Base-by-base conservation (phyloP, 2,888 invertebrate species). In the Spilarctia lutea region DNA sequence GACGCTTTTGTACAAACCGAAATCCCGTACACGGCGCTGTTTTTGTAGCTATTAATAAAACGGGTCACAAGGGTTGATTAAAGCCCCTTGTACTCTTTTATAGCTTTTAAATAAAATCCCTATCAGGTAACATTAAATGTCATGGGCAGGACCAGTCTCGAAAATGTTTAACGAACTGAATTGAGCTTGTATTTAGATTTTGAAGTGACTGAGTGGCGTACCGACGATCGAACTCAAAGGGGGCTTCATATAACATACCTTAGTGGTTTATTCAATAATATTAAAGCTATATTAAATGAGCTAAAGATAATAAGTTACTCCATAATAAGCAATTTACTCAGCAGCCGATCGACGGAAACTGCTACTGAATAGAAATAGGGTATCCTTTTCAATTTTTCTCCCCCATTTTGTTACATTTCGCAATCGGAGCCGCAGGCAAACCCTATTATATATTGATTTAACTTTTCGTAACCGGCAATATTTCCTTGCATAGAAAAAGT, bases 61-160 rank as follows among this genome's bases (percentile, higher is more conserved):
- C 72, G 68, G 81, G 81, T 80, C 70, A 75, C 78, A 63, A 78
- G 81, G 83, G 83, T 79, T 84, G 81, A 84, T 82, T 83, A 80
- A 79, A 75, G 65, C 56, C 70, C 30, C 70, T 76, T 84, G 79
- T 82, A 73, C 72, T 48, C 30, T 79, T 76, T 76, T 76, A 70
- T 72, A 70, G 70, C 65, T 70, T 75, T 70, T 68, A 72, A 60
- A 39, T 72, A 70, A 74, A 74, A 74, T 70, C 35, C 30, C 52
- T 72, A 70, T 48, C 74, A 68, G 73, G 74, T 68, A 71, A 13
- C 75, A 71, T 78, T 79, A 80, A 75, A 80, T 48, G 65, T 74
- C 72, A 79, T 66, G 33, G 63, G 63, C 71, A 73, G 67, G 27
- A 52, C n/a, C 70, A 24, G n/a, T 42, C 24, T 71, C 39, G 39